Percentiles rank a stretch among this genome's conserved stretches.
Evolutionary conservation across 1,140 invertebrate species (phyloP).

Genomic region (Leptoteleia sp.): DNA sequence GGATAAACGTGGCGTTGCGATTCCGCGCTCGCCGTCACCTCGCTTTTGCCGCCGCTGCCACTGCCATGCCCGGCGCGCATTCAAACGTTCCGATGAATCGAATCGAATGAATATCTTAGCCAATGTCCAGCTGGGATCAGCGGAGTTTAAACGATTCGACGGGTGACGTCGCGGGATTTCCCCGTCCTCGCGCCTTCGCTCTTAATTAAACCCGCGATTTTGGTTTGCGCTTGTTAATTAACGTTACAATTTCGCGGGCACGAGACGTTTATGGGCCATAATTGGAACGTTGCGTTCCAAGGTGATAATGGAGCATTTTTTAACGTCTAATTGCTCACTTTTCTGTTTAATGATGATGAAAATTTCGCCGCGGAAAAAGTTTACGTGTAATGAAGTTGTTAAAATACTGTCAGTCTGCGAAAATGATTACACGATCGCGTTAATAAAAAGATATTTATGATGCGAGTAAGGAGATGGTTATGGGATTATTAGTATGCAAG

Average conservation of each 20-base stretch:
- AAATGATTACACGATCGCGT: constrained; percentile 31
- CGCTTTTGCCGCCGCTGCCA: constrained; percentile 61
- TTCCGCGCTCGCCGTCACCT: constrained; percentile 41
- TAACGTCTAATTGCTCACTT: constrained; percentile 5
- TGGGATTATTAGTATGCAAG: constrained; percentile 35
- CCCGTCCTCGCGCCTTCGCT: too few species aligned
- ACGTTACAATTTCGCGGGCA: constrained; percentile 3
- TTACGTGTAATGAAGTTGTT: constrained; percentile 43
- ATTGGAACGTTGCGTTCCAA: constrained; percentile 5
- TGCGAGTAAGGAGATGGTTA: constrained; percentile 27
- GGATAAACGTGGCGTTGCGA: constrained; percentile 37
- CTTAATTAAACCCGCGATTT: constrained; percentile 19
- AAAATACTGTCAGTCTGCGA: constrained; percentile 36
- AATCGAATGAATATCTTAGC: constrained; percentile 55
- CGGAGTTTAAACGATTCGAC: constrained; percentile 21
- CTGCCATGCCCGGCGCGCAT: constrained; percentile 59
- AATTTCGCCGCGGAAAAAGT: constrained; percentile 28
- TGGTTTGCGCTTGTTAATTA: constrained; percentile 41
- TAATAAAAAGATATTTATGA: constrained; percentile 30
- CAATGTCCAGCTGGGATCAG: constrained; percentile 42
- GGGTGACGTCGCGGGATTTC: too few species aligned
- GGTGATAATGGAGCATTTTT: constrained; percentile 21
- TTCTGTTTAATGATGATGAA: constrained; percentile 31
- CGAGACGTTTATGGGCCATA: background rate
- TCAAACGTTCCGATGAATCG: constrained; percentile 46